Percentiles rank a stretch among this genome's conserved stretches.
Conservation (phyloP, 2,888 invertebrate species). For the Idaea straminata region DNA sequence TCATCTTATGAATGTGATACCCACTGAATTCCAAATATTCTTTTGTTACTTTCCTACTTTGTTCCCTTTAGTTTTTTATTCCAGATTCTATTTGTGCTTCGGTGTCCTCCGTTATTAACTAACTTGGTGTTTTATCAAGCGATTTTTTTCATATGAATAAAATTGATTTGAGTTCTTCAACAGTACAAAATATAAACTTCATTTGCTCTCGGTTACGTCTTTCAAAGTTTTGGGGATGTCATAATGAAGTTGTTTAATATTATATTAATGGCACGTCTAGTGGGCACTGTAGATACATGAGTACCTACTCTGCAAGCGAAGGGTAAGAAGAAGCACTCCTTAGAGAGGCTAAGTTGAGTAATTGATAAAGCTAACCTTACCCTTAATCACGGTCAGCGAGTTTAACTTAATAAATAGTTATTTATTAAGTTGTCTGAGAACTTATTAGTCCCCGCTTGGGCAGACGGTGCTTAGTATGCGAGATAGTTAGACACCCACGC, state of each 20-base stretch:
- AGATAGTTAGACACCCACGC: constrained; percentile 15
- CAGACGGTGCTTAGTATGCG: constrained; percentile 21
- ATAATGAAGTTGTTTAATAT: constrained; percentile 69
- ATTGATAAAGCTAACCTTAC: constrained; percentile 67
- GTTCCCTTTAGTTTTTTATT: constrained; percentile 29
- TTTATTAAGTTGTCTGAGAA: constrained; percentile 53
- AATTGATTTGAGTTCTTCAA: neutral
- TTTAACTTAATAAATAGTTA: constrained; percentile 53
- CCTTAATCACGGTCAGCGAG: constrained; percentile 60
- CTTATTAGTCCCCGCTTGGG: constrained; percentile 35
- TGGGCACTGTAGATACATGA: constrained; percentile 34
- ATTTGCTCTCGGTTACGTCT: neutral
- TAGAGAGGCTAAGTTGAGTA: constrained; percentile 62
- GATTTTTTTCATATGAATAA: constrained; percentile 2
- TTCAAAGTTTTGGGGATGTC: constrained; percentile 38
- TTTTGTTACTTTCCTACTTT: constrained; percentile 36
- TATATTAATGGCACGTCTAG: constrained; percentile 52
- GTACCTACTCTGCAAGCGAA: constrained; percentile 24
- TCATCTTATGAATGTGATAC: constrained; percentile 62
- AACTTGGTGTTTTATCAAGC: neutral
- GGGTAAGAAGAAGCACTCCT: constrained; percentile 39
- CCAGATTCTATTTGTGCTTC: constrained; percentile 8
- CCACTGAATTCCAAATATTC: constrained; percentile 52
- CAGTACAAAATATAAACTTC: neutral
- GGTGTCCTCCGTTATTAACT: constrained; percentile 3